phyloP scores from a whole-genome alignment of 2,113 vertebrate genomes.

The Barbus barbus region DNA sequence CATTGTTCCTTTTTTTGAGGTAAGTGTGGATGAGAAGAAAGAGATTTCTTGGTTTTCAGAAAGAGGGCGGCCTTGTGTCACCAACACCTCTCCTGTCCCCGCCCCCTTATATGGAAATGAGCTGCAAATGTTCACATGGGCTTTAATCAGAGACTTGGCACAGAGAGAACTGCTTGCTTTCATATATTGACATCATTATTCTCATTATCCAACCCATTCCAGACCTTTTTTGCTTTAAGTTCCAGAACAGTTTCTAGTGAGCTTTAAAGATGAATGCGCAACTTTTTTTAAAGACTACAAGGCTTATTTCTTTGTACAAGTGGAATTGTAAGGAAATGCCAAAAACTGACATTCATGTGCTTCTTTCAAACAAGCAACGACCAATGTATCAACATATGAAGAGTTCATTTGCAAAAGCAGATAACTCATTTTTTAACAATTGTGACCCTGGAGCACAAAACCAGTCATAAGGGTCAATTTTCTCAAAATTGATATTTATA shows the following conservation, averaged over 20 bases:
- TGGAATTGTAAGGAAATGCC: neutral
- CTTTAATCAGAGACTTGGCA: slow-evolving; percentile 13
- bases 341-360: neutral
- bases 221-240: neutral
- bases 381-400: no score
- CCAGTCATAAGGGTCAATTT: no score
- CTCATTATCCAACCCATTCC: neutral
- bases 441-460: no score
- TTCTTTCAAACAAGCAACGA: neutral
- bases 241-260: neutral
- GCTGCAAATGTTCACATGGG: slow-evolving; percentile 8
- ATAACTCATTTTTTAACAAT: no score
- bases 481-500: no score
- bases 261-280: neutral
- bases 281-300: neutral
- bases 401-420: no score
- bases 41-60: slow-evolving; percentile 72
- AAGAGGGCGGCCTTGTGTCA: slow-evolving; percentile 80
- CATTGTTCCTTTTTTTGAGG: no score
- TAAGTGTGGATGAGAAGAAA: no score
- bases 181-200: neutral
- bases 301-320: neutral
- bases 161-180: neutral
- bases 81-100: slow-evolving; percentile 55
- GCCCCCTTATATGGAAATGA: slow-evolving; percentile 51